Percentiles rank a stretch among this genome's conserved stretches.
Conservation (phyloP, 1,140 invertebrate species). For the Aleiodes sp. region DNA sequence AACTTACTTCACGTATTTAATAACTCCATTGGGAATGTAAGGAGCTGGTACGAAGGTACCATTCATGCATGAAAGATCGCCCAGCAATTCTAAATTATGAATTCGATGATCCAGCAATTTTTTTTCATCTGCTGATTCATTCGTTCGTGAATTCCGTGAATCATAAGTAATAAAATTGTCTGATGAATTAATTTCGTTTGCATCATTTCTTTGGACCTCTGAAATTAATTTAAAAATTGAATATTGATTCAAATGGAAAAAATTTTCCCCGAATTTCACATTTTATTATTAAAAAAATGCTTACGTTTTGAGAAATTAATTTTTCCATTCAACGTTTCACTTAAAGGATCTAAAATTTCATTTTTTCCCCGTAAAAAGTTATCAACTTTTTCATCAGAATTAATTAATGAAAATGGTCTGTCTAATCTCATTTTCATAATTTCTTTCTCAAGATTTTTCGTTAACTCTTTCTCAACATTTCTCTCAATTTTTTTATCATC, state of each 20-base stretch:
- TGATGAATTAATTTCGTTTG: not conserved
- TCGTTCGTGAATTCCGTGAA: not conserved
- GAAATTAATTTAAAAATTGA: not conserved
- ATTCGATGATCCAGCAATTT: slow-evolving; percentile 15
- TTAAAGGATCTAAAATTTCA: not conserved
- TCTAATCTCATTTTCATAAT: slow-evolving; percentile 39
- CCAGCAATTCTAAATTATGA: slow-evolving; percentile 40
- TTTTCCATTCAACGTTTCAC: not conserved
- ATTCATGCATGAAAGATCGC: slow-evolving; percentile 63
- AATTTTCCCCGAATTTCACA: not conserved
- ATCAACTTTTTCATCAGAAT: not conserved
- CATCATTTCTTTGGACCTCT: not conserved
- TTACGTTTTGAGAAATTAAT: not conserved
- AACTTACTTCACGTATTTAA: slow-evolving; percentile 66
- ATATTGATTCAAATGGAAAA: not conserved
- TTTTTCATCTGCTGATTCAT: slow-evolving; percentile 12
- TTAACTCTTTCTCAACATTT: slow-evolving; percentile 48
- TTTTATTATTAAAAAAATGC: too few relatives aligned
- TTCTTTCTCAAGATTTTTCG: slow-evolving; percentile 51
- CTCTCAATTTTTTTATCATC: not conserved
- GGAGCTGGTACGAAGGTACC: slow-evolving; percentile 64
- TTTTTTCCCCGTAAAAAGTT: not conserved
- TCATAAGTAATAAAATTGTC: not conserved
- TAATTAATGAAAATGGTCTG: not conserved
- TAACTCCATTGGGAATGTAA: slow-evolving; percentile 55